Evolutionary conservation across 2,113 vertebrate genomes (phyloP).

Genomic region (Eira barbara): DNA sequence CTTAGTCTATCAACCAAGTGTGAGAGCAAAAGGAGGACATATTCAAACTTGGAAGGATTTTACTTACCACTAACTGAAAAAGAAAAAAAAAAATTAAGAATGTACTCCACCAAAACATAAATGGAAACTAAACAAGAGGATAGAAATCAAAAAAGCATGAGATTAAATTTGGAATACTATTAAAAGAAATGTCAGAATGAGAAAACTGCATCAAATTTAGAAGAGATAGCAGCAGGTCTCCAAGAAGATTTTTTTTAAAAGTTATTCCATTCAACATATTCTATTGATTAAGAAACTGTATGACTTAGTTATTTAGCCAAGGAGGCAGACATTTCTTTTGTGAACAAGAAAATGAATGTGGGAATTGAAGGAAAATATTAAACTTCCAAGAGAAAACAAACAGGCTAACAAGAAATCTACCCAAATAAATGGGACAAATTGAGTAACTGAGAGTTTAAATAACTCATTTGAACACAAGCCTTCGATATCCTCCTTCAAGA

Average conservation of each 20-base stretch:
- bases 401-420: background rate
- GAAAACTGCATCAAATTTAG: background rate
- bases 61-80: background rate
- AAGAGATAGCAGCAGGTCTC: background rate
- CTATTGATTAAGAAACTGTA: constrained; percentile 26
- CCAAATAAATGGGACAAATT: background rate
- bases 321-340: constrained; percentile 11
- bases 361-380: background rate
- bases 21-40: background rate
- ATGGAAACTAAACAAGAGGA: background rate
- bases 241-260: background rate
- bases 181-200: background rate
- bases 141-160: background rate
- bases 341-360: constrained; percentile 32
- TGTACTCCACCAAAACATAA: background rate
- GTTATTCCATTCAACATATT: background rate
- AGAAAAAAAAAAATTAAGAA: background rate
- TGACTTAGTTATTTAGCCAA: background rate
- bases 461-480: background rate
- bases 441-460: constrained; percentile 17
- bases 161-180: background rate
- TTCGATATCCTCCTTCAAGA: background rate
- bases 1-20: background rate
- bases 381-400: background rate
- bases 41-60: background rate